phyloP scores from a whole-genome alignment of 2,797 vertebrate genomes.

The Distichodus sexfasciatus region DNA sequence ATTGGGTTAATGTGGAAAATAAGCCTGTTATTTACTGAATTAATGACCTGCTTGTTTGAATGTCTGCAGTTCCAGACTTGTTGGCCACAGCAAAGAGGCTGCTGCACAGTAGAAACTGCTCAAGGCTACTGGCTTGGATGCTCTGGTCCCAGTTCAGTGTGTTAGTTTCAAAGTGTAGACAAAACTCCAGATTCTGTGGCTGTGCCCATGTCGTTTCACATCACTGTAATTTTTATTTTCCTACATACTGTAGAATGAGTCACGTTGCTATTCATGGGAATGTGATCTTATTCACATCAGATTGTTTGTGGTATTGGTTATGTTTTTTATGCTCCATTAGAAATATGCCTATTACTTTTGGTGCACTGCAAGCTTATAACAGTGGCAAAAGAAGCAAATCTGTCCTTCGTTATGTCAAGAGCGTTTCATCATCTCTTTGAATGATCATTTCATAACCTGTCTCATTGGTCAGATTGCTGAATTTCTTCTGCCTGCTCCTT shows the following conservation, averaged over 20 bases:
- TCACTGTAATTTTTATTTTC: background rate
- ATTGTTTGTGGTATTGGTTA: background rate
- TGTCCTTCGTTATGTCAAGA: conserved; percentile 24
- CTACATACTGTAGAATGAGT: background rate
- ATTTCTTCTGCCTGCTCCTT: conserved; percentile 5
- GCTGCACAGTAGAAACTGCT: background rate
- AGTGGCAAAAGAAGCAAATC: background rate
- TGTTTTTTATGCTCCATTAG: conserved; percentile 17
- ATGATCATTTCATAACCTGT: conserved; percentile 42
- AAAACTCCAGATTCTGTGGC: background rate
- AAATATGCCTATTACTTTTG: background rate
- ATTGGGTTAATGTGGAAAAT: background rate
- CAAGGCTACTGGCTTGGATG: background rate
- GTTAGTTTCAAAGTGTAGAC: background rate
- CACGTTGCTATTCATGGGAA: background rate
- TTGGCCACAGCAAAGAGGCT: background rate
- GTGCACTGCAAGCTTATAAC: conserved; percentile 1
- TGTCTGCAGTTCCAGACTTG: background rate
- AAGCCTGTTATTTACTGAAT: background rate
- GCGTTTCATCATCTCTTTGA: conserved; percentile 24
- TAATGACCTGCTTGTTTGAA: background rate
- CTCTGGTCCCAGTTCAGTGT: background rate
- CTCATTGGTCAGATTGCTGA: conserved; percentile 48
- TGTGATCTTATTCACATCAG: background rate
- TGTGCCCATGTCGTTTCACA: background rate